Evolutionary conservation across 64 coral and sea anemone species (phyloP), one percentile per base, ranked within the genome.

Genomic region (Actinia tenebrosa): DNA sequence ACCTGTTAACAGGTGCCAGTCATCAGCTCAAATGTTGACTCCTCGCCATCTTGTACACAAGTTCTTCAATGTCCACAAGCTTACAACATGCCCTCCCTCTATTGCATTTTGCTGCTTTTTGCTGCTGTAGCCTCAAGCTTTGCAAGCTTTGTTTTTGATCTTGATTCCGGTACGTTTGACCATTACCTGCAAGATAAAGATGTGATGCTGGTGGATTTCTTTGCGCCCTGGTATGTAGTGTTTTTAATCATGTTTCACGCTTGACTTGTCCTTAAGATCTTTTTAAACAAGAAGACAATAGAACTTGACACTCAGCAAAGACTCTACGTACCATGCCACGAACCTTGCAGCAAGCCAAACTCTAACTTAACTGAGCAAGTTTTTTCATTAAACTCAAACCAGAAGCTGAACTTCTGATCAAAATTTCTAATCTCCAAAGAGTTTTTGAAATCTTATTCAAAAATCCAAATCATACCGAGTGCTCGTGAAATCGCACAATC

Each of bases 191-290:
- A 80, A 10, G 94, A 97, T 44, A 97, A 97, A 60, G 91, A 97
- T 78, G 56, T 97, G 2, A 97, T 97, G 94, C 81, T 97, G 50
- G 94, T 97, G 17, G 94, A 97, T 18, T 97, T 97, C 63, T 97
- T 84, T 86, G 86, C 94, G 8, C 94, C 94, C 2, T 97, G 94
- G 94, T 97, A 79, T 79, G 94, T 93, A 11, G 16, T 14, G 20
- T 69, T 45, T 44, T 66, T n/a, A 45, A 52, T 26, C 11, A 26
- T 8, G 27, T 53, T 91, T 14, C 53, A 91, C 71, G 89, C 71
- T 91, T 91, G 71, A 60, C 55, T 86, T 52, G 80, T 20, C 20
- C 80, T 52, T 23, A 7, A 30, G 44, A 50, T 53, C 13, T 8
- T 42, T 22, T 27, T 42, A 30, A 75, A 4, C 6, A 27, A 13